Evolutionary conservation across 2,888 invertebrate genomes (phyloP).

Genomic region (Pyralis farinalis): DNA sequence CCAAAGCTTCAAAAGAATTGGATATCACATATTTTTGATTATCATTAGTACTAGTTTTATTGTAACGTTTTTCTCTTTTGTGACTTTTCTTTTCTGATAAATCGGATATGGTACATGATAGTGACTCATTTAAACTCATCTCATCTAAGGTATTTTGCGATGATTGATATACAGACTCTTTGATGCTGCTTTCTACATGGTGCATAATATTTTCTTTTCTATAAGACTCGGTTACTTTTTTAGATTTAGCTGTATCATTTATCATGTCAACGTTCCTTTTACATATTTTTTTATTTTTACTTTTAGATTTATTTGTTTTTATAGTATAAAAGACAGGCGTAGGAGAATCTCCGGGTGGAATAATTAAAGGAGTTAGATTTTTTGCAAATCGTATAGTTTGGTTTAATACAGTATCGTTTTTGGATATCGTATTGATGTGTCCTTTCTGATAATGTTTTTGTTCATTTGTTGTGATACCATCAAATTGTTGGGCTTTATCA

Average conservation of each 20-base stretch:
- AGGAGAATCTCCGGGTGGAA: conserved; percentile 42
- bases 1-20: conserved; percentile 60
- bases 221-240: conserved; percentile 35
- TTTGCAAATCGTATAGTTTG: conserved; percentile 62
- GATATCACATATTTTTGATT: conserved; percentile 41
- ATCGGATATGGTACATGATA: conserved; percentile 57
- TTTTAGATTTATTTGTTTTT: conserved; percentile 44
- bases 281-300: conserved; percentile 14
- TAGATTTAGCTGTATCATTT: conserved; percentile 35
- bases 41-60: conserved; percentile 25
- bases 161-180: conserved; percentile 43
- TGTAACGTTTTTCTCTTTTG: conserved; percentile 28
- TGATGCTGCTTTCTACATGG: conserved; percentile 34
- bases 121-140: conserved; percentile 52
- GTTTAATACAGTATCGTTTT: conserved; percentile 44
- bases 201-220: conserved; percentile 32
- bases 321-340: conserved; percentile 53
- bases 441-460: conserved; percentile 21
- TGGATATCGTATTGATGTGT: conserved; percentile 20
- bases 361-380: conserved; percentile 51
- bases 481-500: conserved; percentile 43
- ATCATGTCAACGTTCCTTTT: conserved; percentile 23
- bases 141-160: conserved; percentile 60
- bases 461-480: conserved; percentile 23
- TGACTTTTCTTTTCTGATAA: conserved; percentile 45